Percentiles rank a stretch among this genome's conserved stretches.
phyloP scores from a whole-genome alignment of 2,888 invertebrate species.

The Oligia latruncula region DNA sequence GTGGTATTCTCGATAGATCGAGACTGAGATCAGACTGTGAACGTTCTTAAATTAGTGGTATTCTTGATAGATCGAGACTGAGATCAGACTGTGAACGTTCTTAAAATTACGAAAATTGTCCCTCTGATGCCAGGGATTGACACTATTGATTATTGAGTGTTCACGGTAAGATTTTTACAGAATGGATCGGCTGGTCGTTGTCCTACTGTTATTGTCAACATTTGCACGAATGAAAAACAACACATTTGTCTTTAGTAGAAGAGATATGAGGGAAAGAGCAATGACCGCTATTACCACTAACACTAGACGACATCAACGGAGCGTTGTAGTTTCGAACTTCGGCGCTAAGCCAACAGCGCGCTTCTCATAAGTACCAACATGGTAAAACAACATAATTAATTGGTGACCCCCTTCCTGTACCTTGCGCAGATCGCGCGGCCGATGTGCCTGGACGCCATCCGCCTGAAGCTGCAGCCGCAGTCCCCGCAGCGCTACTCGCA shows the following conservation, averaged over 20 bases:
- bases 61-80: no score
- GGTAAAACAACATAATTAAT: background rate
- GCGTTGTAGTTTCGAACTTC: background rate
- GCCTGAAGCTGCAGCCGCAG: constrained; percentile 94
- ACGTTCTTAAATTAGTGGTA: no score
- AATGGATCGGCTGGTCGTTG: background rate
- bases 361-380: background rate
- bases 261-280: background rate
- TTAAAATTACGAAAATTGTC: no score
- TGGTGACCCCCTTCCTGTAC: background rate
- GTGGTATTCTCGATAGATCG: no score
- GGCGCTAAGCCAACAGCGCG: background rate
- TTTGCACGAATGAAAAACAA: background rate
- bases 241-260: background rate
- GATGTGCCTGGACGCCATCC: constrained; percentile 96
- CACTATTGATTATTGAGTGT: no score
- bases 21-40: no score
- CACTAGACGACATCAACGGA: background rate
- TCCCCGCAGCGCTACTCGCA: constrained; percentile 93
- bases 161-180: no score
- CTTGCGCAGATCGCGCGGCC: constrained; percentile 92
- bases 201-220: background rate
- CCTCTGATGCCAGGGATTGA: no score
- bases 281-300: background rate
- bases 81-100: no score